Evolutionary conservation across 2,113 vertebrate genomes (phyloP).

Genomic region (Tinamus guttatus): DNA sequence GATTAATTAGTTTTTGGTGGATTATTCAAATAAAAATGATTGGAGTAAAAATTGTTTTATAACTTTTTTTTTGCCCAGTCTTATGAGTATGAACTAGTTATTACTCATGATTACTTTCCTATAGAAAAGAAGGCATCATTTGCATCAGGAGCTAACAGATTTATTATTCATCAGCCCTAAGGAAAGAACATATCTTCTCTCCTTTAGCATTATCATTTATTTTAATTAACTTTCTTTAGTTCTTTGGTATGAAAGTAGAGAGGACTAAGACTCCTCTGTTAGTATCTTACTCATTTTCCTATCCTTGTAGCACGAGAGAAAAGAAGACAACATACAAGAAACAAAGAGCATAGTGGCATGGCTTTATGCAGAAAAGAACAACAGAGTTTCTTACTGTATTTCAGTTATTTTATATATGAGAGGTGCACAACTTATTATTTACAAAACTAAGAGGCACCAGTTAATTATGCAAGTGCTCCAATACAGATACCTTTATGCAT

Average conservation of each 20-base stretch:
- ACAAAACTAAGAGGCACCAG: neutral
- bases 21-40: slow-evolving; percentile 78
- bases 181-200: neutral
- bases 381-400: neutral
- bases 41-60: slow-evolving; percentile 36
- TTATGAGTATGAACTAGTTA: neutral
- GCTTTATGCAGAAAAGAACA: neutral
- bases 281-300: neutral
- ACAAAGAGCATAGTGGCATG: neutral
- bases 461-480: neutral
- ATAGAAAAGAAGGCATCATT: neutral
- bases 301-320: neutral
- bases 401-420: neutral
- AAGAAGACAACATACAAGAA: neutral
- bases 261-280: neutral
- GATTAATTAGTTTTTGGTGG: slow-evolving; percentile 74
- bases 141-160: neutral
- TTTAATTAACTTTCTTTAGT: neutral
- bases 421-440: neutral
- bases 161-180: neutral
- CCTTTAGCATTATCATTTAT: neutral
- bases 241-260: neutral
- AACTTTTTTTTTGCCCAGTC: slow-evolving; percentile 52
- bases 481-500: neutral
- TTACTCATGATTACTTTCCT: neutral